phyloP scores from a whole-genome alignment of 2,113 vertebrate species.

The Anthoscopus minutus region DNA sequence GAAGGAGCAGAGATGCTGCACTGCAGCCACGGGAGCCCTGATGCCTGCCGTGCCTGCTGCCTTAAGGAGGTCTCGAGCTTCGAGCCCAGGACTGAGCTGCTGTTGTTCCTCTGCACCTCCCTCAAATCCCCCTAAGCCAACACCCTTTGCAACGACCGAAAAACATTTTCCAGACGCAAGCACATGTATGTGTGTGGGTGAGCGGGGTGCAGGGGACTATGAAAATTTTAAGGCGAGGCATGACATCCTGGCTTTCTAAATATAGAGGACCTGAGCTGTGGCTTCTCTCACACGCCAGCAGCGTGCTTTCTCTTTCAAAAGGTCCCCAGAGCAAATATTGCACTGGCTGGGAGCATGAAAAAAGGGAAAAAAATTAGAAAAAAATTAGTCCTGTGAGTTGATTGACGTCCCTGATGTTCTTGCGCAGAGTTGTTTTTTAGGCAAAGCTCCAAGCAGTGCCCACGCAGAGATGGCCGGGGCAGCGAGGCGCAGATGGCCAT shows the following conservation, averaged over 20 bases:
- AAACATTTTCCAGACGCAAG: constrained; percentile 37
- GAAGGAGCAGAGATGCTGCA: rapidly evolving
- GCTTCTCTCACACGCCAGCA: background rate
- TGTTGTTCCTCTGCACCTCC: constrained; percentile 26
- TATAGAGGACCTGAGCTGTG: background rate
- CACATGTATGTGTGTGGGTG: constrained; percentile 16
- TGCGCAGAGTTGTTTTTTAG: constrained; percentile 5
- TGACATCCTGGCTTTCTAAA: constrained; percentile 32
- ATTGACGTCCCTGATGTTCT: background rate
- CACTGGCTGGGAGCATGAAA: background rate
- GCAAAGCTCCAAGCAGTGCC: constrained; percentile 60
- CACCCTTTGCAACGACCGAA: background rate
- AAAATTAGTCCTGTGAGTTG: background rate
- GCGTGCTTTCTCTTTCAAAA: background rate
- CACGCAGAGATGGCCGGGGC: constrained; percentile 1
- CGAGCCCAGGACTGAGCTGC: background rate
- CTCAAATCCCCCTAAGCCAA: constrained; percentile 4
- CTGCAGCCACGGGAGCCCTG: rapidly evolving
- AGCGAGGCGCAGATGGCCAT: constrained; percentile 45
- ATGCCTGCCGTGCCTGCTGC: background rate
- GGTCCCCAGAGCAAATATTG: background rate
- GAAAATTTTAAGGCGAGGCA: constrained; percentile 27
- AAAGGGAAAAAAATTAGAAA: too few relatives aligned
- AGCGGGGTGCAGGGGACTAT: constrained; percentile 6
- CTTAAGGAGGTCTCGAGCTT: background rate